A percentile compares a stretch with the other conserved stretches of the same genome.
These are phyloP conservation scores for Pollenia angustigena DNA, from an alignment of 2,888 invertebrate species.

Conservation along the genomic window DNA sequence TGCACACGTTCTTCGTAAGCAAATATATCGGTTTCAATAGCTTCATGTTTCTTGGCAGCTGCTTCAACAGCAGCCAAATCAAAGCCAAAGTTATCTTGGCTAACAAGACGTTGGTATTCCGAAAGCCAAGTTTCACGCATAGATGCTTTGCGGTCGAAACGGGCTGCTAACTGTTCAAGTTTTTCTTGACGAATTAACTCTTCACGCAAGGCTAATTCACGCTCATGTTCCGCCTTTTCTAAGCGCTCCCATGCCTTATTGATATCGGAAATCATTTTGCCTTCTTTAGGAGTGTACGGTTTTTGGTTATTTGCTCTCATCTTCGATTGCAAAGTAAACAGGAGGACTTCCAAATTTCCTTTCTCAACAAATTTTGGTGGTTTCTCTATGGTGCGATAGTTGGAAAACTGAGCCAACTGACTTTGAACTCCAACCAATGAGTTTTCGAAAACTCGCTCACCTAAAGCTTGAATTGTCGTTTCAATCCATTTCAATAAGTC, in stretches of 20 bases:
- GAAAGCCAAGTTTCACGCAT: slow-evolving; percentile 99
- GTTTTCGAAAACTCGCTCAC: slow-evolving; percentile 98
- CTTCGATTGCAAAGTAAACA: slow-evolving; percentile 98
- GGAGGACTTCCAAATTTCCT: slow-evolving; percentile 97
- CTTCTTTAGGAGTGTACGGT: slow-evolving; percentile 98
- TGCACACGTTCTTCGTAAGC: slow-evolving; percentile 99
- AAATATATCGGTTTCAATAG: slow-evolving; percentile 99
- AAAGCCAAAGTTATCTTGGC: slow-evolving; percentile 99
- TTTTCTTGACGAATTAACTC: slow-evolving; percentile 99
- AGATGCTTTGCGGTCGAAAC: slow-evolving; percentile 99
- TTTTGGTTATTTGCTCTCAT: slow-evolving; percentile 99
- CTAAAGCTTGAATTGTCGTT: slow-evolving; percentile 95
- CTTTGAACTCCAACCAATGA: slow-evolving; percentile 97
- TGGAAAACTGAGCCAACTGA: slow-evolving; percentile 96
- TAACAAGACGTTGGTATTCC: slow-evolving; percentile 99
- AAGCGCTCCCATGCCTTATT: slow-evolving; percentile 99
- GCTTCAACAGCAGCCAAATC: slow-evolving; percentile 99
- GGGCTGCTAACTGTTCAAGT: slow-evolving; percentile 96
- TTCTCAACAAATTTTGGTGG: slow-evolving; percentile 99
- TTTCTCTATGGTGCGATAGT: slow-evolving; percentile 99
- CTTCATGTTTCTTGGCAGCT: slow-evolving; percentile 99
- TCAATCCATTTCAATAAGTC: slow-evolving; percentile 94
- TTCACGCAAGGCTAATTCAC: slow-evolving; percentile 97
- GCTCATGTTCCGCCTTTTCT: slow-evolving; percentile 99
- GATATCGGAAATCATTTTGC: slow-evolving; percentile 99